Base-by-base conservation (phyloP, 2,113 vertebrate species). In the Triplophysa tibetana region DNA sequence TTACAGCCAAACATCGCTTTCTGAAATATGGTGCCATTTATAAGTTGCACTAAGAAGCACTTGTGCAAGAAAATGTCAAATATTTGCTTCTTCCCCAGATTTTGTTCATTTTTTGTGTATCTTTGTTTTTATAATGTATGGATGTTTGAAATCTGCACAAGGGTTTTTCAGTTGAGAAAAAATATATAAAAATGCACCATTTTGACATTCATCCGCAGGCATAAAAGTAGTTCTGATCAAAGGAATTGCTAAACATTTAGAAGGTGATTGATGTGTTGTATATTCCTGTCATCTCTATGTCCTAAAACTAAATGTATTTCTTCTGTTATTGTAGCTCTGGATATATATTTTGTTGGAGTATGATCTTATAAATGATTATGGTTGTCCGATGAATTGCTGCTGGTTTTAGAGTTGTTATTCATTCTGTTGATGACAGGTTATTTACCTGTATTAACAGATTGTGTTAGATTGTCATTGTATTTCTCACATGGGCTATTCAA, bases 201-300 rank as follows among this genome's bases (percentile, higher is more conserved):
- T 89, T 83, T 73, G 78, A 87, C 80, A 85, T 86, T 88, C 8
- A 79, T 86, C 81, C 61, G 88, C 84, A 85, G 88, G 88, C 86
- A 86, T 88, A 90, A 85, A 85, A 82, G 81, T 90, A 87, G 84
- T 89, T 88, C 84, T 88, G 85, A 76, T 48, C 82, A 80, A 82
- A 84, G 79, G 84, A 86, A 87, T 86, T 82, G 70, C 85, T 63
- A 77, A 85, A 90, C 87, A 89, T 85, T 86, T 88, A 89, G 88
- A 91, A 92, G 43, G 90, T 91, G 90, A 88, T 93, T 91, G 88
- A 87, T 88, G 91, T 93, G 89, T 89, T 90, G 90, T 92, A 92
- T 89, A 88, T 89, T 92, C 86, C 88, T 90, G 91, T 92, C 90
- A 91, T 90, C 85, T 91, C 90, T 90, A 90, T 91, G 91, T 92